phyloP scores from a whole-genome alignment of 2,113 vertebrate genomes.

The Corapipo altera region DNA sequence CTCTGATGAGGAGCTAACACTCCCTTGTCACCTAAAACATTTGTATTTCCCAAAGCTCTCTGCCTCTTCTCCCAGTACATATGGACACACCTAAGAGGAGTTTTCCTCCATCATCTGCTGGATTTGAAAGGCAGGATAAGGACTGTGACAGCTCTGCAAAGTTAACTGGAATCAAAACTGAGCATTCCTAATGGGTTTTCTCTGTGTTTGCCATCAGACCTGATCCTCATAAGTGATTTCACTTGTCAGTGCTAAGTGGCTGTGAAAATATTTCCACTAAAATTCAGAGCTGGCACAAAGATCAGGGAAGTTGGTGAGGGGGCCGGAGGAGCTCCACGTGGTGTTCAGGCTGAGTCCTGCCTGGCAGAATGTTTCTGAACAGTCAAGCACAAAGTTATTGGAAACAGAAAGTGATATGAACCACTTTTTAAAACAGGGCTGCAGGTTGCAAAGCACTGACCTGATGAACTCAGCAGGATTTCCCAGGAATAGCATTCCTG shows the following conservation, averaged over 20 bases:
- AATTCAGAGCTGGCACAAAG: background rate
- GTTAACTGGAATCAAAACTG: background rate
- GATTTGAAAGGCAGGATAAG: background rate
- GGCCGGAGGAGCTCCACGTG: background rate
- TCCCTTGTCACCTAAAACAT: background rate
- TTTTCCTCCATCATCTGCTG: background rate
- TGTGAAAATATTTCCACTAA: background rate
- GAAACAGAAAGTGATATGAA: background rate
- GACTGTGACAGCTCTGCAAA: background rate
- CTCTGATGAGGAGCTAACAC: background rate
- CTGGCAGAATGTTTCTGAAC: background rate
- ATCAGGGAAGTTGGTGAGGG: background rate
- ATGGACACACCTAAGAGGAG: background rate
- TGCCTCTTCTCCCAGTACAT: background rate
- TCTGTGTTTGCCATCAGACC: background rate
- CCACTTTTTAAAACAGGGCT: background rate
- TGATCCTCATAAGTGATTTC: background rate
- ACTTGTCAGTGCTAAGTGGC: background rate
- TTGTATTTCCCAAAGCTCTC: background rate
- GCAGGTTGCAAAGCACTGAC: accelerated
- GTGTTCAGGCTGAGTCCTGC: background rate
- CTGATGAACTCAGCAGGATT: background rate
- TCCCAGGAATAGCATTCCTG: background rate
- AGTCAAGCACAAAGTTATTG: background rate
- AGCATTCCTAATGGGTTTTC: background rate